Evolutionary conservation across 2,113 vertebrate species (phyloP), one percentile per base, ranked within the genome.

Genomic region (Monopterus albus): DNA sequence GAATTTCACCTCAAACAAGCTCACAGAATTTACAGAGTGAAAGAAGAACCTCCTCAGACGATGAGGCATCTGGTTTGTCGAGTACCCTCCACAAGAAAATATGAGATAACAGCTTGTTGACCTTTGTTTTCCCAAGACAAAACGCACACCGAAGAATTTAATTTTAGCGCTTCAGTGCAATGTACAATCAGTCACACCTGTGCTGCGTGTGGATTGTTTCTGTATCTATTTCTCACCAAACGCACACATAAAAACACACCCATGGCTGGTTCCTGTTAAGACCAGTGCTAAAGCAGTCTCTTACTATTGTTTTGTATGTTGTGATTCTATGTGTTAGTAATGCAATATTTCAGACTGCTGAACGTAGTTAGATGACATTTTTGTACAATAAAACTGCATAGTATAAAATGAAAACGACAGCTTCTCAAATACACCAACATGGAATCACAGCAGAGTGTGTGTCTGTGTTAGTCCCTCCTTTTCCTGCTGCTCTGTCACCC

Each of bases 401-500:
- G n/a, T n/a, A n/a, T n/a, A n/a, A n/a, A n/a, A n/a, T n/a, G n/a
- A n/a, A n/a, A n/a, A n/a, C n/a, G n/a, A n/a, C n/a, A n/a, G n/a
- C n/a, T n/a, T n/a, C n/a, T n/a, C n/a, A n/a, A n/a, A n/a, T n/a
- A 31, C 5, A 31, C 29, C 5, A 31, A 6, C 29, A 31, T 7
- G 29, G 5, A 31, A 31, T 31, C 8, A 7, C 29, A 64, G 3
- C 12, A 17, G 20, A 3, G 39, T 36, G 8, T 39, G 14, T 1
- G 50, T 33, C 13, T 20, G n/a, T n/a, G n/a, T n/a, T 63, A 29
- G 26, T 7, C n/a, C 26, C 45, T 17, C 18, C 4, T 43, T 55
- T n/a, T 29, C 28, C 56, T 25, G 56, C 18, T 26, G 38, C 68
- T 57, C 59, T 77, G 76, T 68, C 74, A 75, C 26, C 55, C 21